A percentile compares a stretch with the other conserved stretches of the same genome.
phyloP scores from a whole-genome alignment of 2,888 invertebrate species.

The Thereva nobilitata region DNA sequence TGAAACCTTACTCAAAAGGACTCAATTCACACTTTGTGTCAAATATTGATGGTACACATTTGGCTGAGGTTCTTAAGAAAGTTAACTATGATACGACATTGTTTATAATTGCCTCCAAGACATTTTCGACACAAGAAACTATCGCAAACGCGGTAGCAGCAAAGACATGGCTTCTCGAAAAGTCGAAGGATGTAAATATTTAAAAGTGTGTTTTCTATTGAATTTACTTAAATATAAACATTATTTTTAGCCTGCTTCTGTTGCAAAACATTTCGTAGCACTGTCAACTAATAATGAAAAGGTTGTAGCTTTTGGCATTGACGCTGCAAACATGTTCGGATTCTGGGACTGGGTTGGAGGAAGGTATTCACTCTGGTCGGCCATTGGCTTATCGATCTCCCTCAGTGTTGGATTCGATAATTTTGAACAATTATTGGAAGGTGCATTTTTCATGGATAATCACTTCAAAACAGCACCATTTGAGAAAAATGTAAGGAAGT shows the following conservation, averaged over 20 bases:
- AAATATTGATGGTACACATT: conserved; percentile 98
- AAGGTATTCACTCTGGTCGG: conserved; percentile 96
- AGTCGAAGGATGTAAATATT: conserved; percentile 79
- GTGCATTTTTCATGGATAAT: conserved; percentile 92
- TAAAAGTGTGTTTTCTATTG: conserved; percentile 51
- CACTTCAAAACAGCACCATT: conserved; percentile 87
- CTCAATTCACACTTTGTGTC: conserved; percentile 94
- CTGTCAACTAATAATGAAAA: conserved; percentile 93
- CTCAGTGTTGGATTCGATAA: conserved; percentile 93
- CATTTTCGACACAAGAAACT: conserved; percentile 98
- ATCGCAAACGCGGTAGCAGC: conserved; percentile 98
- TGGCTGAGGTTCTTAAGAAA: conserved; percentile 89
- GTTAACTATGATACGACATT: conserved; percentile 91
- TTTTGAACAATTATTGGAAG: conserved; percentile 87
- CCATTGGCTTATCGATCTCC: conserved; percentile 96
- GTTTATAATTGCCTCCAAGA: conserved; percentile 99
- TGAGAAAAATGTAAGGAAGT: conserved; percentile 77
- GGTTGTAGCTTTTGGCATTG: conserved; percentile 97
- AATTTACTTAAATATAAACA: conserved; percentile 9
- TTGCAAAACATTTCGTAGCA: conserved; percentile 98
- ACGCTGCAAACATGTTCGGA: conserved; percentile 96
- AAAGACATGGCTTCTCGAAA: conserved; percentile 90
- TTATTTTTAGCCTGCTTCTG: conserved; percentile 68
- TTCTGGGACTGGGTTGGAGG: conserved; percentile 99
- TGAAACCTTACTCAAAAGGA: conserved; percentile 87